These are phyloP conservation scores for Didymodactylos carnosus DNA, from an alignment of 2,888 invertebrate species.

Conservation along the genomic window DNA sequence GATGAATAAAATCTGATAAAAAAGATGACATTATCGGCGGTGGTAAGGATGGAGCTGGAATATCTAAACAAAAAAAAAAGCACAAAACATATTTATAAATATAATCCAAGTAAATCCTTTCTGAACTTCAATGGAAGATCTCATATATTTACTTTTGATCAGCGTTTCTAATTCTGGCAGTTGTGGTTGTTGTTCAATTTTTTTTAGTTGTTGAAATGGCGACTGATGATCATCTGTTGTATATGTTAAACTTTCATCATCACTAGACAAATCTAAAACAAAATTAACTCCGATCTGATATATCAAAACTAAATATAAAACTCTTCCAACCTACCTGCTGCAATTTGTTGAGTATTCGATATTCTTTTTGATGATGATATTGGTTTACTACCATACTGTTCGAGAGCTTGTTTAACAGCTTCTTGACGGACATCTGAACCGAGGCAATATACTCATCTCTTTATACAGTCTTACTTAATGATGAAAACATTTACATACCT, in stretches of 20 bases:
- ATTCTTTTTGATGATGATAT: conserved; percentile 77
- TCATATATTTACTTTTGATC: not conserved
- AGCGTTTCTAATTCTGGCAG: not conserved
- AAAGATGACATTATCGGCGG: not conserved
- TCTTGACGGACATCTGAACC: conserved; percentile 80
- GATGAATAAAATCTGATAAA: not conserved
- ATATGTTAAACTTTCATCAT: conserved; percentile 3
- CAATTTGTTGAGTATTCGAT: not conserved
- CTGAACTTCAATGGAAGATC: no score
- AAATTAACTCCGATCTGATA: not conserved
- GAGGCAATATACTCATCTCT: not conserved
- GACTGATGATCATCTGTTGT: not conserved
- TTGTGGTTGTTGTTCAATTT: not conserved
- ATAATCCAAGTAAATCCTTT: no score
- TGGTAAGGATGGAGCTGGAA: not conserved
- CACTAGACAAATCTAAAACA: not conserved
- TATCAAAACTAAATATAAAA: no score
- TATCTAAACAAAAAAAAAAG: not conserved
- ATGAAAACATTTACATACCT: conserved; percentile 51
- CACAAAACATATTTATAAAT: not conserved
- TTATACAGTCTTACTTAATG: not conserved
- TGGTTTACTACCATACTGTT: conserved; percentile 73
- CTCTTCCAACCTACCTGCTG: no score
- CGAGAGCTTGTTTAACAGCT: conserved; percentile 89
- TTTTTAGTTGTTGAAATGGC: not conserved